Conservation (phyloP, 2,113 vertebrate species). For the Cyanoramphus novaezelandiae region DNA sequence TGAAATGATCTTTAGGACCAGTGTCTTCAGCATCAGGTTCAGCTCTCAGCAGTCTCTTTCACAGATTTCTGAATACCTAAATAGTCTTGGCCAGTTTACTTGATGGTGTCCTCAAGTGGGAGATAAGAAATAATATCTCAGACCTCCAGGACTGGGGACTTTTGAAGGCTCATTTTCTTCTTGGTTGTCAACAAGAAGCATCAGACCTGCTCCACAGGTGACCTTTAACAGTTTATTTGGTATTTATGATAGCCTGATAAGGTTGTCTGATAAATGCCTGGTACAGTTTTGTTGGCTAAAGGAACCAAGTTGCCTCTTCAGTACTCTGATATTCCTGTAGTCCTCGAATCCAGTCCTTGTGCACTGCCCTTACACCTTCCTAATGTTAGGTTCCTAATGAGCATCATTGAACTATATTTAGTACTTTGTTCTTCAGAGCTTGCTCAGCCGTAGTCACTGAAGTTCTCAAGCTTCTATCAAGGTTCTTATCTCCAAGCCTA, state of each 20-base stretch:
- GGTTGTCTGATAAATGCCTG: not conserved
- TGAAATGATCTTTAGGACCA: not conserved
- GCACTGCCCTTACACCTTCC: not conserved
- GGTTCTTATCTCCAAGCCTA: not conserved
- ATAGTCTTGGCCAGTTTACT: not conserved
- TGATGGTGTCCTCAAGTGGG: not conserved
- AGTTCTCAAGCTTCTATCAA: not conserved
- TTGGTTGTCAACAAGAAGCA: not conserved
- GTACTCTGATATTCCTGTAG: not conserved
- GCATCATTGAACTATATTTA: not conserved
- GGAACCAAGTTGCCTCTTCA: not conserved
- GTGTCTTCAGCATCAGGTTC: not conserved
- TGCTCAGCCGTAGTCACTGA: not conserved
- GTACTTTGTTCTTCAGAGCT: not conserved
- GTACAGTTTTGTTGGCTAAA: not conserved
- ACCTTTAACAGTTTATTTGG: not conserved
- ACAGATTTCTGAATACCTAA: not conserved
- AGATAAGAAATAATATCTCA: not conserved
- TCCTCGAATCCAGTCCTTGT: not conserved
- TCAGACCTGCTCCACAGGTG: not conserved
- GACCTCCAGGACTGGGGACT: not conserved
- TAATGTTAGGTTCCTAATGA: not conserved
- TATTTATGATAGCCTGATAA: not conserved
- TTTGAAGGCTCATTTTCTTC: not conserved
- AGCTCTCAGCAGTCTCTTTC: not conserved